Conservation (phyloP, 2,113 vertebrate genomes). For the Cathartes aura region DNA sequence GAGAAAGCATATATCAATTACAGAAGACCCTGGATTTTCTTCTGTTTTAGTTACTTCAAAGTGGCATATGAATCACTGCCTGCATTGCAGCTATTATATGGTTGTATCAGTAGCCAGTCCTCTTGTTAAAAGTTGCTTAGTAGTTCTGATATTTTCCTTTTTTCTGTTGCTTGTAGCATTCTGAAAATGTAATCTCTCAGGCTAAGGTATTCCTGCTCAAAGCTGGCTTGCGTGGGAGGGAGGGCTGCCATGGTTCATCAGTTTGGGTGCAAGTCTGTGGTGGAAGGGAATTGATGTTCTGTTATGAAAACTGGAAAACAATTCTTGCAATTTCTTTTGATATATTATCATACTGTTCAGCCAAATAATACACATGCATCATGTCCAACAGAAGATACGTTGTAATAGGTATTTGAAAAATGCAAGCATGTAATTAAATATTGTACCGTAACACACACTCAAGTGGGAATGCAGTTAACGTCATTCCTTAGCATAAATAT, state of each 20-base stretch:
- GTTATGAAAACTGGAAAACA: neutral
- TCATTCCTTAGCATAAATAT: conserved; percentile 29
- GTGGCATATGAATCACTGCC: neutral
- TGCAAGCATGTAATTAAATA: neutral
- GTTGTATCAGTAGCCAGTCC: neutral
- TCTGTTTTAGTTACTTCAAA: neutral
- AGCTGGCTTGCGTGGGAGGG: neutral
- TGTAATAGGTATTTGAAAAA: neutral
- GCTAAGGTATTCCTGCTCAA: neutral
- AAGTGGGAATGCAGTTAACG: neutral
- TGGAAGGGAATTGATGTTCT: neutral
- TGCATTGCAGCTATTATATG: neutral
- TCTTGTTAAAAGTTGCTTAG: neutral
- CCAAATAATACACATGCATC: neutral
- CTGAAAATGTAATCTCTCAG: neutral
- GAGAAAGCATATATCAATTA: neutral
- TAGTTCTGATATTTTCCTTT: neutral
- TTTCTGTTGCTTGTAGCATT: neutral
- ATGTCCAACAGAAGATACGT: neutral
- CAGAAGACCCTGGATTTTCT: neutral
- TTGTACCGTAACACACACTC: neutral
- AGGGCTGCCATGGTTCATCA: neutral
- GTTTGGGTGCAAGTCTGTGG: neutral
- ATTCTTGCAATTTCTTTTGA: neutral
- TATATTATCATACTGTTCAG: neutral